Conservation (phyloP, 2,888 invertebrate species). For the Hypomecis punctinalis region DNA sequence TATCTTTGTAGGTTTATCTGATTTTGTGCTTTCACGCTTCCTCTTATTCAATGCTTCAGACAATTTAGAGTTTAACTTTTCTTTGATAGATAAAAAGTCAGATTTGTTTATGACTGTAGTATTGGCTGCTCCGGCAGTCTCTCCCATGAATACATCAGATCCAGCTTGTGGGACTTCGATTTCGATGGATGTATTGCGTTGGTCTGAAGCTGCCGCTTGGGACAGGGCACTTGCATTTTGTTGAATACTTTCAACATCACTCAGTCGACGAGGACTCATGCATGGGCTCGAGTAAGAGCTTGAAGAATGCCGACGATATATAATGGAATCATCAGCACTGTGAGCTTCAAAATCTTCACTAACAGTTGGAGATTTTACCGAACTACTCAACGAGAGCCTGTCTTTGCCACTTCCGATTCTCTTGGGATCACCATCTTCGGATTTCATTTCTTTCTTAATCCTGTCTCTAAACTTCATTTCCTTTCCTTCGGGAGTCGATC, state of each 20-base stretch:
- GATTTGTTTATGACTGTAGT: constrained; percentile 70
- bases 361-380: constrained; percentile 83
- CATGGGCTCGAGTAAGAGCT: constrained; percentile 92
- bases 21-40: constrained; percentile 67
- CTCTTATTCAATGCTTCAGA: constrained; percentile 77
- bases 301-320: constrained; percentile 92
- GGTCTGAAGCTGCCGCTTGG: constrained; percentile 42
- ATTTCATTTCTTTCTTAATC: constrained; percentile 70
- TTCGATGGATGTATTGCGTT: constrained; percentile 24
- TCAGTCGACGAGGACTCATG: constrained; percentile 86
- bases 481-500: constrained; percentile 73
- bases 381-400: constrained; percentile 69
- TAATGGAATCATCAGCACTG: constrained; percentile 91
- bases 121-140: constrained; percentile 46
- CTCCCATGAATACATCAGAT: constrained; percentile 55
- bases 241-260: constrained; percentile 72
- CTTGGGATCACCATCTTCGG: constrained; percentile 70
- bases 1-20: constrained; percentile 69
- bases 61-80: constrained; percentile 77
- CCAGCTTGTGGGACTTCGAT: constrained; percentile 14
- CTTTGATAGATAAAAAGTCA: constrained; percentile 76
- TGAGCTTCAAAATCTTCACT: constrained; percentile 86
- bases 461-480: constrained; percentile 82
- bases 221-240: constrained; percentile 44
- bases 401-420: constrained; percentile 69